Conservation (phyloP, 1,140 invertebrate genomes). For the Ceratina australensis region DNA sequence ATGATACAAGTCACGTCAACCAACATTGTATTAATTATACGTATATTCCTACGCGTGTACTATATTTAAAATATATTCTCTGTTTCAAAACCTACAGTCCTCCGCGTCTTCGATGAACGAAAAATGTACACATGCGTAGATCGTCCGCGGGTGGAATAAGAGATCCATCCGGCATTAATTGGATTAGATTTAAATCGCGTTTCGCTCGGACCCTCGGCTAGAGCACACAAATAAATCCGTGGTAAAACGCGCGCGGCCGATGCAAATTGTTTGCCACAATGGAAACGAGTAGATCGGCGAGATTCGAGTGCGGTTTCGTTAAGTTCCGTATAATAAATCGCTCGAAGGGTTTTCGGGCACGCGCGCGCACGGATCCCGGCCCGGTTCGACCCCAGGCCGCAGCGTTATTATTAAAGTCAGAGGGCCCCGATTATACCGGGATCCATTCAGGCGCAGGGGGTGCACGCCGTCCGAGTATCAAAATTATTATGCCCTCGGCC, state of each 20-base stretch:
- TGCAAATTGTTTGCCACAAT: constrained; percentile 25
- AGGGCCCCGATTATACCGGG: constrained; percentile 37
- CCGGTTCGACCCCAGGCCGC: constrained; percentile 20
- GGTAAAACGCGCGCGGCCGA: not conserved
- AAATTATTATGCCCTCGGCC: constrained; percentile 68
- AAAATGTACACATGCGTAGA: no score
- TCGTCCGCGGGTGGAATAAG: no score
- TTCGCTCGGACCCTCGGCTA: not conserved
- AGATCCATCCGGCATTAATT: no score
- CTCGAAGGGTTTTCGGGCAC: constrained; percentile 4
- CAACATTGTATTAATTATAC: no score
- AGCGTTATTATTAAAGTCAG: constrained; percentile 62
- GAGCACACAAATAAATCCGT: not conserved
- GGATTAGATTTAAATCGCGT: not conserved
- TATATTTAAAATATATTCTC: no score
- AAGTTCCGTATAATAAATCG: constrained; percentile 63
- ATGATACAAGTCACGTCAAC: no score
- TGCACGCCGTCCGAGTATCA: constrained; percentile 58
- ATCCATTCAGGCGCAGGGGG: constrained; percentile 45
- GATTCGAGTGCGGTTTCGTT: constrained; percentile 54
- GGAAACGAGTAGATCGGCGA: not conserved
- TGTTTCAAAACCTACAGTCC: no score
- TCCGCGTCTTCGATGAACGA: no score
- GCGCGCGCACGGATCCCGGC: not conserved
- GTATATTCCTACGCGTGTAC: no score